Evolutionary conservation across 2,113 vertebrate genomes (phyloP).

Genomic region (Gopherus evgoodei): DNA sequence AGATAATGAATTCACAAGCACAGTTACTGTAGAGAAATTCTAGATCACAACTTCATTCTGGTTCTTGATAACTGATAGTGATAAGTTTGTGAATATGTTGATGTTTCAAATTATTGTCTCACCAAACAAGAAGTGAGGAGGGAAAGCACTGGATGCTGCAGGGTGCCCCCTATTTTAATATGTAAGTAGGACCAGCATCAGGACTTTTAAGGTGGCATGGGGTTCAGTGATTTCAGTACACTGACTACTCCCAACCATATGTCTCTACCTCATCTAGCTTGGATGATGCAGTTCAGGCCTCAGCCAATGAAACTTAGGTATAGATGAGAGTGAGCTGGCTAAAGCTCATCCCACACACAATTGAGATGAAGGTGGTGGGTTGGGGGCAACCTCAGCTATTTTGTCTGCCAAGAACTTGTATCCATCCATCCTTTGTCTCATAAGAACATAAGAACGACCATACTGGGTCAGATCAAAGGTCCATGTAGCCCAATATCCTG

Average conservation of each 20-base stretch:
- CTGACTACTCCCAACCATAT: not conserved
- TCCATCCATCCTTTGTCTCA: not conserved
- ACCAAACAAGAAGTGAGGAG: fast-evolving
- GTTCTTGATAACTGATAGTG: not conserved
- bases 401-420: not conserved
- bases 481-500: too few species aligned
- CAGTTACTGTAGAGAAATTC: not conserved
- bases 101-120: not conserved
- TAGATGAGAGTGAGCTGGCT: not conserved
- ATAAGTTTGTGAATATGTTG: not conserved
- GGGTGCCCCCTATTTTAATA: not conserved
- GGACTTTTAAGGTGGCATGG: not conserved
- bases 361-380: not conserved
- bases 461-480: too few species aligned
- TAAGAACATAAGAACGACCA: too few species aligned
- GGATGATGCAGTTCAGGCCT: not conserved
- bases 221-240: not conserved
- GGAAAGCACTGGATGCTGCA: not conserved
- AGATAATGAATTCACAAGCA: not conserved
- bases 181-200: not conserved
- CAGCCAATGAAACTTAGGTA: not conserved
- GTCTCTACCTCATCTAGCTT: not conserved
- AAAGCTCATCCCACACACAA: not conserved
- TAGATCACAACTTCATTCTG: not conserved
- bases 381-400: not conserved